These are phyloP conservation scores for Lates japonicus DNA, from an alignment of 2,797 vertebrate genomes.

Conservation along the genomic window DNA sequence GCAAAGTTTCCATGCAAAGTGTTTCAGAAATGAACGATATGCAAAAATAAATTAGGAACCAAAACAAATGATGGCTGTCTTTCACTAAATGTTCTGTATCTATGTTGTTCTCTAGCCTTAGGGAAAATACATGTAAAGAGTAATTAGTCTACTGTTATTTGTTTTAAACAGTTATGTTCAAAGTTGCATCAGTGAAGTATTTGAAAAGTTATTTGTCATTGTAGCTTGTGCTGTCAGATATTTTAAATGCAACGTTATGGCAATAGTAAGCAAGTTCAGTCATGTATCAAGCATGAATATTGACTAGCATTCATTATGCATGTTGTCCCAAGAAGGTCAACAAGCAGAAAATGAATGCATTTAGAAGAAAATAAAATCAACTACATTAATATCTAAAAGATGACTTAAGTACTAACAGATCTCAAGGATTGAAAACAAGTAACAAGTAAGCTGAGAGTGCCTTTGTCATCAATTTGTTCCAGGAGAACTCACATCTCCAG, in stretches of 20 bases:
- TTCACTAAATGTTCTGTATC: not conserved
- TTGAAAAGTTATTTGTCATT: not conserved
- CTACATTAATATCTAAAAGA: not conserved
- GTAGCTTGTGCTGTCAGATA: not conserved
- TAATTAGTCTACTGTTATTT: not conserved
- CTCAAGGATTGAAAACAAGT: not conserved
- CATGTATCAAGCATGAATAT: not conserved
- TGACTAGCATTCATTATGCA: not conserved
- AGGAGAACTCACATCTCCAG: slow-evolving; percentile 53
- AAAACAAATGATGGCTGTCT: not conserved
- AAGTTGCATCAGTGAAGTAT: not conserved
- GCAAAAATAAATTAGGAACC: not conserved
- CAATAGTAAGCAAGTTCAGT: too few species aligned
- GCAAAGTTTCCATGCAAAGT: not conserved
- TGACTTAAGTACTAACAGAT: not conserved
- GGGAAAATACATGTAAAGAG: not conserved
- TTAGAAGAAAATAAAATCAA: not conserved
- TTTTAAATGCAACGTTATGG: not conserved
- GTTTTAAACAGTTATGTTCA: not conserved
- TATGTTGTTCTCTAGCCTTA: not conserved
- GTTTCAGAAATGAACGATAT: not conserved
- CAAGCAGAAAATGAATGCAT: not conserved
- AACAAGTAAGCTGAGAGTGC: not conserved
- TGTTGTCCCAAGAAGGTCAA: not conserved
- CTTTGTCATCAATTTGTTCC: slow-evolving; percentile 29